Base-by-base conservation (phyloP, 2,113 vertebrate genomes). In the Indri indri region DNA sequence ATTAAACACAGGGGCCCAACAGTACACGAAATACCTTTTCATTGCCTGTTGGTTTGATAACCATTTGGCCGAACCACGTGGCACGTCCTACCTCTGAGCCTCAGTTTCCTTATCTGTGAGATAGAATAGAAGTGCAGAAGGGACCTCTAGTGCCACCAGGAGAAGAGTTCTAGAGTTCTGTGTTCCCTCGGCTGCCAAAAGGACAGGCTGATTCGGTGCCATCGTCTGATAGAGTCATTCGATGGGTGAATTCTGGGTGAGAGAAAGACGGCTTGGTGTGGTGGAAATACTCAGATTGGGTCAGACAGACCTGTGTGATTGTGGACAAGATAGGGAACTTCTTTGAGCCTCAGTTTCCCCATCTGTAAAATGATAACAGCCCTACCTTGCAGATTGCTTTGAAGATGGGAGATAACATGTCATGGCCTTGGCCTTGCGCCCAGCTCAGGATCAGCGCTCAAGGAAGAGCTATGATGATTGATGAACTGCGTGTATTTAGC, bases 1-100 rank as follows among this genome's bases (percentile, higher is more conserved):
- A 3, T 68, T 54, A 25, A 40, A 3, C 30, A n/a, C 1, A 3
- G 57, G 8, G 32, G 16, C 25, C 34, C 0, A 1, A 76, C 23
- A 7, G 4, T 13, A 14, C 65, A n/a, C 34, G 25, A 68, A 50
- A 59, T 13, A 9, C 79, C 73, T 79, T 76, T 63, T 37, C 40
- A 4, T 30, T 20, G 42, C 66, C 47, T 86, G 90, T 63, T 7
- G 27, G 47, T 85, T 47, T 89, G 50, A 32, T 80, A 0, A 0
- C 22, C 47, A 16, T 70, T 76, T 76, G 50, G 8, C 59, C 34
- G 81, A 90, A 32, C 88, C 37, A 25, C 10, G 0, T 12, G 66
- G 80, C 80, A 3, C 25, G 74, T 22, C 18, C n/a, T 34, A 40
- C 27, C 80, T 79, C 32, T 37, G 61, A 59, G 30, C 71, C 85